phyloP scores from a whole-genome alignment of 2,113 vertebrate genomes.

The Gnathonemus echidnorhynchus region DNA sequence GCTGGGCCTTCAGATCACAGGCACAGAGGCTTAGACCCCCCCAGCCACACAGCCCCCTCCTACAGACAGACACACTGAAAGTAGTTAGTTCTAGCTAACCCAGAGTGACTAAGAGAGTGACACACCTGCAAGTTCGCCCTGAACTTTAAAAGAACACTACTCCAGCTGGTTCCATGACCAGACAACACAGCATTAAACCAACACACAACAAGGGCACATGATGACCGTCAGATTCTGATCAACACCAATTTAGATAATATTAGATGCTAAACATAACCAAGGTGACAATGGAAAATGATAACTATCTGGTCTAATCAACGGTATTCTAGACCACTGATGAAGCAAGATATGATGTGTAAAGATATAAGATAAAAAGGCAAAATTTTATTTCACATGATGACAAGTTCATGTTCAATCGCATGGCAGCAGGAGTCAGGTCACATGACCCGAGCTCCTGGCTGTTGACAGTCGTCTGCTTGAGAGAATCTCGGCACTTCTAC shows the following conservation, averaged over 20 bases:
- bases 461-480: neutral
- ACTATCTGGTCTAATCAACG: neutral
- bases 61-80: no score
- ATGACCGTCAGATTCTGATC: neutral
- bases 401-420: neutral
- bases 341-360: neutral
- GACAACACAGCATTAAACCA: neutral
- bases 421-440: neutral
- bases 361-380: neutral
- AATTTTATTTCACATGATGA: neutral
- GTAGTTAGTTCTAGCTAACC: no score
- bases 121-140: no score
- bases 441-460: neutral
- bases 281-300: neutral
- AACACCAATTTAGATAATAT: neutral
- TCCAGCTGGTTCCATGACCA: no score
- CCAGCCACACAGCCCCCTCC: no score
- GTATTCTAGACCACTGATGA: neutral
- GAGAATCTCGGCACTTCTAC: neutral
- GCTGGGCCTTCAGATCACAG: no score
- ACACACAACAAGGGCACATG: neutral
- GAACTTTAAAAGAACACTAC: no score
- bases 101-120: no score
- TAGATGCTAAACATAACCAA: neutral
- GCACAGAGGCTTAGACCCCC: no score